Base-by-base conservation (phyloP, 2,113 vertebrate genomes). In the human region DNA sequence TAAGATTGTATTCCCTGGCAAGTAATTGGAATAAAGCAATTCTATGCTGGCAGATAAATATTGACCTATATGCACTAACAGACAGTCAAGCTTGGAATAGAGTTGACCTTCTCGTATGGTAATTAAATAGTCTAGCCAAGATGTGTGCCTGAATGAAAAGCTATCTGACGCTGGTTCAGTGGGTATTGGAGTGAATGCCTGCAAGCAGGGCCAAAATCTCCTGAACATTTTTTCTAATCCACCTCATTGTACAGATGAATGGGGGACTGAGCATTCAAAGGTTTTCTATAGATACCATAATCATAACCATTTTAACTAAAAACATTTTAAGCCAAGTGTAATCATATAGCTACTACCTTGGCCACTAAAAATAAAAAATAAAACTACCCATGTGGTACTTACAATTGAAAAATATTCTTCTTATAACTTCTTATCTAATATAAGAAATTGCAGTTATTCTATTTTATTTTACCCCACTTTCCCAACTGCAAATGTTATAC, bases 1-100 rank as follows among this genome's bases (percentile, higher is more conserved):
- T 89, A 40, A 96, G 30, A 91, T 94, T 96, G 8, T 30, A 57
- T 97, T 96, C 20, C 81, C 14, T 96, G 48, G 84, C 93, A 98
- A 98, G 86, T 66, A 95, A 96, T 79, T 23, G 4, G 84, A 97
- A 97, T 97, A 96, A 59, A 70, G 96, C 91, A 98, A 96, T 98
- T 98, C 93, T 96, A n/a, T 83, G 75, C 25, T 94, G 90, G 76
- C 80, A 95, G 55, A 76, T 96, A 72, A 89, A 98, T 97, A 94
- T 93, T 97, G 92, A 97, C 38, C 73, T 96, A 81, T 81, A 97
- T 92, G 83, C 89, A 17, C 83, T 90, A 86, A 97, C 78, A 76
- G 90, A 40, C 45, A 92, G 93, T 50, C 59, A 93, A 8, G 17
- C 90, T 92, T 35, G 10, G 72, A n/a, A 81, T 97, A 81, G 84